Conservation (phyloP, 1,140 invertebrate species). For the Nixonia krombeini region DNA sequence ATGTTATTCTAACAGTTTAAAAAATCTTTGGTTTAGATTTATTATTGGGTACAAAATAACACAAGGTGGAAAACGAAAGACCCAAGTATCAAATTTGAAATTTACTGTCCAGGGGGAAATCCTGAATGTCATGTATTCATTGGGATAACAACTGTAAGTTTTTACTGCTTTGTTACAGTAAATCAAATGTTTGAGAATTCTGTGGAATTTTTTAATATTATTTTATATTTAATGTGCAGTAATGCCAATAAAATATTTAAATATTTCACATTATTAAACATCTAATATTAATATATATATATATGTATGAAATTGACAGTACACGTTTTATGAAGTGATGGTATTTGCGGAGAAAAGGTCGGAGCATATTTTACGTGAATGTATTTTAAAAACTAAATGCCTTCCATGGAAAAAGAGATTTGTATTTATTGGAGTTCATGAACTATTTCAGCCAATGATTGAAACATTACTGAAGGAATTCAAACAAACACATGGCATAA, state of each 20-base stretch:
- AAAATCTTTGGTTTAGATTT: slow-evolving; percentile 12
- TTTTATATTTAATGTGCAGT: neutral
- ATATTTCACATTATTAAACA: too few species aligned
- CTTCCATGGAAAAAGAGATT: slow-evolving; percentile 3
- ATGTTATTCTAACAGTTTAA: too few species aligned
- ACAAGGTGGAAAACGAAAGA: slow-evolving; percentile 19
- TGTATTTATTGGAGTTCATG: neutral
- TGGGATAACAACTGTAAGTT: slow-evolving; percentile 12
- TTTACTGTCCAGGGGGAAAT: slow-evolving; percentile 17
- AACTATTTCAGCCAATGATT: neutral
- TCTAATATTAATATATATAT: neutral
- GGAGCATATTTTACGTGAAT: slow-evolving; percentile 2
- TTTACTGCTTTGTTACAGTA: neutral
- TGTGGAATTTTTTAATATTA: neutral
- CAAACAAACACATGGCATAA: neutral
- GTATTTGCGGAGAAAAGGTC: neutral
- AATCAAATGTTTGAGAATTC: neutral
- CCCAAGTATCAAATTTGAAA: slow-evolving; percentile 4
- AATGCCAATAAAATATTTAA: too few species aligned
- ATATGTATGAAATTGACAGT: neutral
- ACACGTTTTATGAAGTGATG: neutral
- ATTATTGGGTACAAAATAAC: slow-evolving; percentile 14
- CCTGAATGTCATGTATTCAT: slow-evolving; percentile 13
- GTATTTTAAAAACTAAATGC: slow-evolving; percentile 1
- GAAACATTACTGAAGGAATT: slow-evolving; percentile 4